Base-by-base conservation (phyloP, 1,140 invertebrate species). In the Micrasema minimum region DNA sequence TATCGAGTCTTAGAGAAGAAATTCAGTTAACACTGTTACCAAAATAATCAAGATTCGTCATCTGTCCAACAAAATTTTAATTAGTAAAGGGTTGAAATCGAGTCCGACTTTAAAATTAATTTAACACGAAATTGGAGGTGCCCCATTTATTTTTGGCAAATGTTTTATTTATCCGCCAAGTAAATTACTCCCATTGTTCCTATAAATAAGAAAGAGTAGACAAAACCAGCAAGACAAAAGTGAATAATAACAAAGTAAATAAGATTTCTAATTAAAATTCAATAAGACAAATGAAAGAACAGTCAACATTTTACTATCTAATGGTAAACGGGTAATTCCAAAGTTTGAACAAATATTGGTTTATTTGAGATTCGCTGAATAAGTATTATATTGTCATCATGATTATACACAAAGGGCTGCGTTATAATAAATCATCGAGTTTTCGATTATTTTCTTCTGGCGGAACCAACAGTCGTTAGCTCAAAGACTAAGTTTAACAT, bases 221-320 rank as follows among this genome's bases (percentile, higher is more conserved):
- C 22, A 23, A 37, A 59, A 41, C 20, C 55, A 20, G 38, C 35
- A n/a, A 18, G 31, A 37, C 26, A 14, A 14, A 37, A 57, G 26
- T 57, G 55, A 59, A 59, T 38, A 59, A 59, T 43, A 16, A 43
- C 55, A 59, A 20, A 41, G 37, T 41, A 59, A 59, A 59, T 22
- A 59, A 59, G 55, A 59, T 43, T 59, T 59, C 55, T 59, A 59
- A 59, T 59, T 59, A 59, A 59, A 59, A 20, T 59, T 59, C 55
- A 35, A 59, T 59, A 59, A 41, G 55, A 38, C 55, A 59, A 51
- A 59, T 38, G 55, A 41, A 59, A 41, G n/a, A 20, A 59, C 14
- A 41, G 37, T 41, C 18, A 59, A 16, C 55, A 38, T 55, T 59
- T 59, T 35, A 9, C n/a, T 2, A 59, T 43, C 35, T 59, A 22